Conservation (phyloP, 1,140 invertebrate genomes). For the Eufriesea mexicana region DNA sequence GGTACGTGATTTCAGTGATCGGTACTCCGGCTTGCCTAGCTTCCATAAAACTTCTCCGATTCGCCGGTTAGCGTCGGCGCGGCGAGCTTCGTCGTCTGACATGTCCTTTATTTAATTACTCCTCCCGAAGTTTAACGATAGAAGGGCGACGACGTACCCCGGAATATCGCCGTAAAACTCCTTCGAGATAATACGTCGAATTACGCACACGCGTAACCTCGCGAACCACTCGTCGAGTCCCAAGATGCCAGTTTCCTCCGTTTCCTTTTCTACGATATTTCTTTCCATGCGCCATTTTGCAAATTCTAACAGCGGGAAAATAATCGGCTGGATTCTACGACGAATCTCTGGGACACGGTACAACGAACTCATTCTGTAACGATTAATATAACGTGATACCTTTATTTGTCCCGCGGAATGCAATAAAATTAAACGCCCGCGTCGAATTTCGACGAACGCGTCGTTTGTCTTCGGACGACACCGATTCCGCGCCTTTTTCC, state of each 20-base stretch:
- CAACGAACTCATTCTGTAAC: background rate
- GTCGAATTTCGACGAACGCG: background rate
- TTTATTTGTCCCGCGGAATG: background rate
- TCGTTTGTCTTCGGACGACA: background rate
- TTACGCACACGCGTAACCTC: constrained; percentile 3
- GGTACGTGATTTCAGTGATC: constrained; percentile 39
- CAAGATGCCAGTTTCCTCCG: no score
- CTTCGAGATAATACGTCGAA: constrained; percentile 44
- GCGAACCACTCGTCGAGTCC: background rate
- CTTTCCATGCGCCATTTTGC: background rate
- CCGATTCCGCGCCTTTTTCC: background rate
- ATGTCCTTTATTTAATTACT: constrained; percentile 47
- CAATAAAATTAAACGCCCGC: constrained; percentile 23
- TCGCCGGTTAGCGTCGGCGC: constrained; percentile 32
- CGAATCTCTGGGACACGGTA: background rate
- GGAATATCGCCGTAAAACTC: constrained; percentile 25
- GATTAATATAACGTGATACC: background rate
- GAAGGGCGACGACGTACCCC: constrained; percentile 3
- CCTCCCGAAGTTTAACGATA: constrained; percentile 39
- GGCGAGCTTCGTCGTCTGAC: constrained; percentile 27
- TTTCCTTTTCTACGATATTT: constrained; percentile 6
- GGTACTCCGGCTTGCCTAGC: background rate
- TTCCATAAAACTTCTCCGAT: constrained; percentile 49
- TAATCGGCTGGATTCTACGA: background rate
- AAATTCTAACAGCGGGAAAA: background rate